A percentile compares a stretch with the other conserved stretches of the same genome.
phyloP scores from a whole-genome alignment of 1,140 invertebrate genomes.

The Asobara japonica region DNA sequence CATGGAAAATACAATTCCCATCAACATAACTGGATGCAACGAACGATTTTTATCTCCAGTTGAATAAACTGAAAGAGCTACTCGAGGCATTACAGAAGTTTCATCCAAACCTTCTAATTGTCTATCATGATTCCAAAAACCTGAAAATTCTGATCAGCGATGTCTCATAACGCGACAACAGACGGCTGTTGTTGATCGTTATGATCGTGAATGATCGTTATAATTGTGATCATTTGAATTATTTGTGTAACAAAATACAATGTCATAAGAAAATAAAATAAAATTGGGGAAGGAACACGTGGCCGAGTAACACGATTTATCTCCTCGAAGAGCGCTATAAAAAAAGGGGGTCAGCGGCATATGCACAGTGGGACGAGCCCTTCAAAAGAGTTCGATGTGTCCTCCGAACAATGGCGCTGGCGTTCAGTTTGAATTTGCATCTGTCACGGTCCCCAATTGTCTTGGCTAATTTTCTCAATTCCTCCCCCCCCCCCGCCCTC shows the following conservation, averaged over 20 bases:
- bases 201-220: not conserved
- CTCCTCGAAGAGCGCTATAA: not conserved
- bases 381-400: constrained; percentile 48
- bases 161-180: no score
- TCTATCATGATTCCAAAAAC: no score
- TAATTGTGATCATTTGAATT: not conserved
- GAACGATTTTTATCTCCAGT: no score
- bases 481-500: no score
- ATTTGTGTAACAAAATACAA: not conserved
- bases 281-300: not conserved
- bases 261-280: not conserved
- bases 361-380: constrained; percentile 38
- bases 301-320: constrained; percentile 2
- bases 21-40: no score
- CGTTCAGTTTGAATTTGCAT: constrained; percentile 59
- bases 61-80: no score
- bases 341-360: constrained; percentile 13
- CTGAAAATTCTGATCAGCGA: no score
- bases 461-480: constrained; percentile 60
- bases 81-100: no score
- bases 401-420: constrained; percentile 47
- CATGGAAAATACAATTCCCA: no score
- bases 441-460: constrained; percentile 58
- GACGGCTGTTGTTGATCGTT: no score
- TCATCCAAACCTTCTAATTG: no score